phyloP scores from a whole-genome alignment of 2,113 vertebrate species.

The Chloropsis cyanopogon region DNA sequence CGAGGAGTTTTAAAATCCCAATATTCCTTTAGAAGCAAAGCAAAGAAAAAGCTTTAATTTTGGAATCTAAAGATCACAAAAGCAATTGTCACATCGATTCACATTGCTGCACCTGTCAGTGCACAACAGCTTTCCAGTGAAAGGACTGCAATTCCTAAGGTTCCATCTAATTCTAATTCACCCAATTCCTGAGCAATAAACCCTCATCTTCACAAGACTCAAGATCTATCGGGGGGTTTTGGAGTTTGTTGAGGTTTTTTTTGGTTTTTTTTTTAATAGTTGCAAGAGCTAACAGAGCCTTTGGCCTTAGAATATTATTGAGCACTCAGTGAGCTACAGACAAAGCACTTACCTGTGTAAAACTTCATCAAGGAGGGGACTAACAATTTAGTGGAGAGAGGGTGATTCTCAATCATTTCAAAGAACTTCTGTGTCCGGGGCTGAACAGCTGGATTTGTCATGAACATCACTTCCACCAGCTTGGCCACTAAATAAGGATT shows the following conservation, averaged over 20 bases:
- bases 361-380: conserved; percentile 99
- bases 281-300: not conserved
- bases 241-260: not conserved
- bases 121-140: not conserved
- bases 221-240: not conserved
- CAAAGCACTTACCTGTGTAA: conserved; percentile 85
- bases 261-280: not conserved
- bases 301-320: not conserved
- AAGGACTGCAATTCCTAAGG: not conserved
- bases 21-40: not conserved
- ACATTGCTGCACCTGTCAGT: not conserved
- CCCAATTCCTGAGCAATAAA: not conserved
- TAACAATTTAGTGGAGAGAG: conserved; percentile 88
- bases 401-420: conserved; percentile 98
- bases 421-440: conserved; percentile 96
- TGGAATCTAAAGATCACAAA: not conserved
- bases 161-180: not conserved
- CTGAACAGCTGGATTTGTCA: conserved; percentile 97
- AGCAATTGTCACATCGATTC: not conserved
- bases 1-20: not conserved
- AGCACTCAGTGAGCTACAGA: not conserved
- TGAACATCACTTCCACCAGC: conserved; percentile 97
- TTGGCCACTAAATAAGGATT: conserved; percentile 98
- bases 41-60: not conserved
- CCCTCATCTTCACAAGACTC: not conserved